Percentiles rank a stretch among this genome's conserved stretches.
Conservation (phyloP, 2,797 vertebrate species). For the Coracias cyanogaster region DNA sequence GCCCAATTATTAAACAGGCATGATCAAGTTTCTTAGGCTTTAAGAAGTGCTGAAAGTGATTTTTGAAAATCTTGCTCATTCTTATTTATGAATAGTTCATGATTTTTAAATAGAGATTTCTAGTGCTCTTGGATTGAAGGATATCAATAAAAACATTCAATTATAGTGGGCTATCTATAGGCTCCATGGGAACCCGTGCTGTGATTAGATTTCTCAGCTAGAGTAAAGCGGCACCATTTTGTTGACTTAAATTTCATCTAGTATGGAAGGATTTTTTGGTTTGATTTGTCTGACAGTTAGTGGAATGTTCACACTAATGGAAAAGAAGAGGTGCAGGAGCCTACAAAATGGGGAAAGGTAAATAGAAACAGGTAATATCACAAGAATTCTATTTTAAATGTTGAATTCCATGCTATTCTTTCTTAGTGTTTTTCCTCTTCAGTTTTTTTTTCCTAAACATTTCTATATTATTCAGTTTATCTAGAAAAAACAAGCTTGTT, state of each 20-base stretch:
- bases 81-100: neutral
- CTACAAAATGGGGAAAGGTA: neutral
- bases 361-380: neutral
- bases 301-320: neutral
- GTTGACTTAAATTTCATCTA: neutral
- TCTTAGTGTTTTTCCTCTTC: neutral
- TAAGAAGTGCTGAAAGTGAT: neutral
- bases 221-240: neutral
- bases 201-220: neutral
- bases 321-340: neutral
- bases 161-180: neutral
- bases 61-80: neutral
- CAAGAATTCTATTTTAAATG: neutral
- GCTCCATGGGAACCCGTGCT: fast-evolving
- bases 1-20: neutral
- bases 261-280: neutral
- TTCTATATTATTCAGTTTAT: neutral
- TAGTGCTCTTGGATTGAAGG: neutral
- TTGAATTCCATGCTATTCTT: neutral
- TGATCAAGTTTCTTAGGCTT: neutral
- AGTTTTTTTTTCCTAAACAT: neutral
- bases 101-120: neutral
- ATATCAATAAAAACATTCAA: neutral
- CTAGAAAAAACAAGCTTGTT: neutral
- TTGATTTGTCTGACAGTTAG: neutral